phyloP scores from a whole-genome alignment of 2,797 vertebrate genomes.

The Antennarius maculatus region DNA sequence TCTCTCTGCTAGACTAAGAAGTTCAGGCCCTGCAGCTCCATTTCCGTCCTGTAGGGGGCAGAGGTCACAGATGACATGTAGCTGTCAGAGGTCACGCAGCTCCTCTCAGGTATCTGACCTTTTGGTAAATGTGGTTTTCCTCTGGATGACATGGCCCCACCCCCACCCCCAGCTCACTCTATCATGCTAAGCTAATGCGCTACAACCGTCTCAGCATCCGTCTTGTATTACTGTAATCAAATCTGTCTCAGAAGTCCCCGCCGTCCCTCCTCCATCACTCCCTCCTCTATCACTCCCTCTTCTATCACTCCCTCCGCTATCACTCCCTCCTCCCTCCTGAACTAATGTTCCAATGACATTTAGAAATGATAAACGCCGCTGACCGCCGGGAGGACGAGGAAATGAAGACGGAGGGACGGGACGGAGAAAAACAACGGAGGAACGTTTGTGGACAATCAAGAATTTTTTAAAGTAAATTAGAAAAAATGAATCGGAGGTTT shows the following conservation, averaged over 20 bases:
- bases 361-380: slow-evolving; percentile 51
- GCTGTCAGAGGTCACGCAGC: slow-evolving; percentile 19
- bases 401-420: slow-evolving; percentile 13
- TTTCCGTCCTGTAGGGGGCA: slow-evolving; percentile 38
- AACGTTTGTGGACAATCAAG: too few species aligned
- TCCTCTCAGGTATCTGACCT: slow-evolving; percentile 57
- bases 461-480: too few species aligned
- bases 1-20: background rate
- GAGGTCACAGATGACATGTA: slow-evolving; percentile 23
- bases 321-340: slow-evolving; percentile 48
- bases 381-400: slow-evolving; percentile 24
- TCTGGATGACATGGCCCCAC: slow-evolving; percentile 13
- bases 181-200: slow-evolving; percentile 10
- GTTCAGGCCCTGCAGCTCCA: slow-evolving; percentile 4
- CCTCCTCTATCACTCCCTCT: slow-evolving; percentile 1
- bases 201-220: too few species aligned
- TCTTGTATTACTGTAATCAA: too few species aligned
- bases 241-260: too few species aligned
- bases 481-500: too few species aligned
- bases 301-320: slow-evolving; percentile 22
- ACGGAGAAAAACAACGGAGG: background rate
- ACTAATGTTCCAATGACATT: slow-evolving; percentile 70
- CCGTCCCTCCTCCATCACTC: too few species aligned
- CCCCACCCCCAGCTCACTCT: slow-evolving; percentile 19
- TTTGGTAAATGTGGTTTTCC: slow-evolving; percentile 40